Evolutionary conservation across 2,888 invertebrate species (phyloP).

Genomic region (Spicauda simplicius): DNA sequence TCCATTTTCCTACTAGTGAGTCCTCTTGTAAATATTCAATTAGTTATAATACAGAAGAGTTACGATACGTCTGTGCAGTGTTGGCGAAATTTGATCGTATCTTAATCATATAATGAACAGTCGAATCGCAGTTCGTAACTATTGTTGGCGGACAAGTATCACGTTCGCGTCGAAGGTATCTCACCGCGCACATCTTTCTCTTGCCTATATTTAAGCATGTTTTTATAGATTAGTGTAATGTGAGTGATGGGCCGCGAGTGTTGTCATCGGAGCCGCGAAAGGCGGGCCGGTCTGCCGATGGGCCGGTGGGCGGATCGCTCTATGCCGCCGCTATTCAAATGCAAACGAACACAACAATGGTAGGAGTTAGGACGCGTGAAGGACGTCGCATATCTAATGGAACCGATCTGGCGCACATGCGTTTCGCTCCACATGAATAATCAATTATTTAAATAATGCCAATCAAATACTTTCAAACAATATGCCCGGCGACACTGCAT

Average conservation of each 20-base stretch:
- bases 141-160: not conserved
- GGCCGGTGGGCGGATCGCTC: slow-evolving; percentile 70
- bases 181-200: slow-evolving; percentile 9
- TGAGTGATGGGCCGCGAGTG: slow-evolving; percentile 45
- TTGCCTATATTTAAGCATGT: slow-evolving; percentile 24
- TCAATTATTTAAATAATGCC: slow-evolving; percentile 81
- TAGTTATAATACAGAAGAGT: slow-evolving; percentile 67
- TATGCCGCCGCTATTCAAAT: slow-evolving; percentile 77
- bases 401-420: slow-evolving; percentile 76
- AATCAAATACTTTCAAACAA: slow-evolving; percentile 60
- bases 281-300: slow-evolving; percentile 62
- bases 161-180: not conserved
- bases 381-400: slow-evolving; percentile 81
- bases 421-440: slow-evolving; percentile 82
- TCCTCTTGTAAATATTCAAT: slow-evolving; percentile 76
- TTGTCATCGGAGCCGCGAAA: slow-evolving; percentile 60
- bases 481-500: slow-evolving; percentile 72
- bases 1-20: slow-evolving; percentile 80
- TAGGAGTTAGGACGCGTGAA: slow-evolving; percentile 84
- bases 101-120: not conserved
- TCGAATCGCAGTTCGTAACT: not conserved
- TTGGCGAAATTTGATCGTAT: slow-evolving; percentile 47
- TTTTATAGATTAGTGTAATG: slow-evolving; percentile 40
- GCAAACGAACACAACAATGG: slow-evolving; percentile 81
- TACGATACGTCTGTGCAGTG: slow-evolving; percentile 64